These are phyloP conservation scores for Tetraneura akinire DNA, from an alignment of 1,140 invertebrate species.

Conservation along the genomic window DNA sequence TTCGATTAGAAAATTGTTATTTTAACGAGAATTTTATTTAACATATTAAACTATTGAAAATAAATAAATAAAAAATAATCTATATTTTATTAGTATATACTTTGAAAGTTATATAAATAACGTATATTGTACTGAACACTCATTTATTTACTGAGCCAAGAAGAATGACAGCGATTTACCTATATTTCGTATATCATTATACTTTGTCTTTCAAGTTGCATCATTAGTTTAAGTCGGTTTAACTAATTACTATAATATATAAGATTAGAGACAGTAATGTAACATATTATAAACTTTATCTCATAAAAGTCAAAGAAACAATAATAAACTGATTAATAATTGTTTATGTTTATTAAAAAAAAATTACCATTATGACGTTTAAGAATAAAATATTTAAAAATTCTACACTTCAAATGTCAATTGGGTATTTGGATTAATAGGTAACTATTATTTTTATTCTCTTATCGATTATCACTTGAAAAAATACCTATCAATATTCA, in stretches of 20 bases:
- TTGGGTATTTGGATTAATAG: too few species aligned
- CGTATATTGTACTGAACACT: neutral
- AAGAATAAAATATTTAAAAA: too few species aligned
- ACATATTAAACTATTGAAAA: neutral
- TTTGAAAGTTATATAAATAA: conserved; percentile 12
- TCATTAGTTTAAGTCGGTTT: conserved; percentile 20
- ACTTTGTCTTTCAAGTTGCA: conserved; percentile 28
- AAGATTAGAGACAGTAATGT: neutral
- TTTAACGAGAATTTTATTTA: neutral
- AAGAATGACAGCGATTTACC: conserved; percentile 15
- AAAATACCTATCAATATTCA: too few species aligned
- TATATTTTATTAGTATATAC: neutral
- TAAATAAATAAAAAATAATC: neutral
- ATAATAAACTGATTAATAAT: neutral
- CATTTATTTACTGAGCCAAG: conserved; percentile 6
- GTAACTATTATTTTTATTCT: too few species aligned
- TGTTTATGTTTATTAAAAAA: neutral
- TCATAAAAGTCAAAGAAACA: neutral
- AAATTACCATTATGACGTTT: too few species aligned
- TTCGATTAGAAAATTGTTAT: neutral
- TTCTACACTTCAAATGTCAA: too few species aligned
- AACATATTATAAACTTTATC: neutral
- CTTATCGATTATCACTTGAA: too few species aligned
- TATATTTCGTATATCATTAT: conserved; percentile 35
- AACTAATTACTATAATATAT: conserved; percentile 25